Evolutionary conservation across 1,140 invertebrate species (phyloP).

Genomic region (Drosophila arizonae): DNA sequence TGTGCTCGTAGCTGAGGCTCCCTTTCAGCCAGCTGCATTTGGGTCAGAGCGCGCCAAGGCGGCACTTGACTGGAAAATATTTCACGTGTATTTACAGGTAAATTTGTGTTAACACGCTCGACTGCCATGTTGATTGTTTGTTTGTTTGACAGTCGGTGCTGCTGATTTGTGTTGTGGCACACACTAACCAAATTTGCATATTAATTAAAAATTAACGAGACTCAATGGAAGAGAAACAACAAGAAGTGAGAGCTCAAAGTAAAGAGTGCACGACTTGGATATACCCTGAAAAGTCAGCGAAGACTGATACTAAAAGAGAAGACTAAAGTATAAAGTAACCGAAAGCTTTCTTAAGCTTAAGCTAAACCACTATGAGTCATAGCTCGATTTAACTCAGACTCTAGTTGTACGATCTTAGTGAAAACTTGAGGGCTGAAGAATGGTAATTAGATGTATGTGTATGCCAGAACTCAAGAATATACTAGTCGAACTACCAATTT

Average conservation of each 20-base stretch:
- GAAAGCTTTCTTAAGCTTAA: too few species aligned
- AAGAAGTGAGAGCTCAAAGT: background rate
- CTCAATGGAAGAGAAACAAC: constrained; percentile 6
- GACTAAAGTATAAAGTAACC: too few species aligned
- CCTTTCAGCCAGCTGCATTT: background rate
- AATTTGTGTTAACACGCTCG: constrained; percentile 32
- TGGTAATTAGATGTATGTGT: too few species aligned
- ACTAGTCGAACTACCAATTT: too few species aligned
- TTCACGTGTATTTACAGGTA: constrained; percentile 38
- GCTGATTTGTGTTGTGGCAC: constrained; percentile 38
- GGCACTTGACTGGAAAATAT: constrained; percentile 25
- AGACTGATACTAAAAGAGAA: too few species aligned
- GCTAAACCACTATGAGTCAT: too few species aligned
- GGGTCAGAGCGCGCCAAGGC: background rate
- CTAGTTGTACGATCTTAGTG: too few species aligned
- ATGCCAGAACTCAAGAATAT: too few species aligned
- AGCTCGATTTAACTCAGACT: too few species aligned
- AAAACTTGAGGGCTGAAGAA: too few species aligned
- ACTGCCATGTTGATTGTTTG: constrained; percentile 1
- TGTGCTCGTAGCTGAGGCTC: background rate
- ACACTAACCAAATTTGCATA: constrained; percentile 75
- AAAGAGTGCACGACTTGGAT: too few species aligned
- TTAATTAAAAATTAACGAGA: constrained; percentile 74
- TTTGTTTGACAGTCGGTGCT: background rate
- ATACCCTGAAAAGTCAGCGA: too few species aligned